These are phyloP conservation scores for Salarias fasciatus DNA, from an alignment of 2,797 vertebrate species.

Conservation along the genomic window DNA sequence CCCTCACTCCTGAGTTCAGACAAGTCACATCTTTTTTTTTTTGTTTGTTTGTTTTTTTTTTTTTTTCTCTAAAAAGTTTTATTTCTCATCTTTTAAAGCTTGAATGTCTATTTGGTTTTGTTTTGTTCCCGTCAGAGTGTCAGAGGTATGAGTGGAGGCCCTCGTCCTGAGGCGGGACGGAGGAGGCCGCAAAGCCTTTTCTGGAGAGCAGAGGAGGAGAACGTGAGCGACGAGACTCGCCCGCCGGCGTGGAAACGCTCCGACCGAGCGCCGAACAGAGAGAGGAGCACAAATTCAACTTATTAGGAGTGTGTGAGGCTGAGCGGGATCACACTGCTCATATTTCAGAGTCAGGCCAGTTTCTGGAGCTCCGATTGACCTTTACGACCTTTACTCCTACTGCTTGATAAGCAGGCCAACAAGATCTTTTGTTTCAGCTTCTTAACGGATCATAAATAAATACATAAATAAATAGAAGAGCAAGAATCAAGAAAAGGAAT, in stretches of 20 bases:
- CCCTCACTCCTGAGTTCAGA: slow-evolving; percentile 76
- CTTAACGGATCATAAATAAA: no score
- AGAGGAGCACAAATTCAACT: neutral
- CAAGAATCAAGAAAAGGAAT: no score
- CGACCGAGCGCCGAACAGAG: neutral
- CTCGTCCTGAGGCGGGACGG: slow-evolving; percentile 30
- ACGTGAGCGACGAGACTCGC: slow-evolving; percentile 41
- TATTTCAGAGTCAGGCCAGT: neutral
- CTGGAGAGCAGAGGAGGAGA: slow-evolving; percentile 46
- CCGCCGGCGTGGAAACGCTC: neutral
- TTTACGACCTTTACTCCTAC: neutral
- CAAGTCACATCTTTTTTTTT: slow-evolving; percentile 45
- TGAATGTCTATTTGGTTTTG: slow-evolving; percentile 81
- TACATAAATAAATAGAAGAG: no score
- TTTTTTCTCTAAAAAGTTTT: neutral
- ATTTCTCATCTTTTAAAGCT: slow-evolving; percentile 82
- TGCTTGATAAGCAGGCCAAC: no score
- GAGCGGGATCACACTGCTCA: neutral
- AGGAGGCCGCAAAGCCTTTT: slow-evolving; percentile 55
- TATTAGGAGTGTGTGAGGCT: slow-evolving; percentile 9
- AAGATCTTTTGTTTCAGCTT: no score
- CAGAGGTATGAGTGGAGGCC: slow-evolving; percentile 76
- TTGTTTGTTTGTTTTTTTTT: slow-evolving; percentile 6
- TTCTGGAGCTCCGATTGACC: no score
- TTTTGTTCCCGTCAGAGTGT: slow-evolving; percentile 73